phyloP scores from a whole-genome alignment of 2,113 vertebrate genomes.

The Genyomyrus donnyi region DNA sequence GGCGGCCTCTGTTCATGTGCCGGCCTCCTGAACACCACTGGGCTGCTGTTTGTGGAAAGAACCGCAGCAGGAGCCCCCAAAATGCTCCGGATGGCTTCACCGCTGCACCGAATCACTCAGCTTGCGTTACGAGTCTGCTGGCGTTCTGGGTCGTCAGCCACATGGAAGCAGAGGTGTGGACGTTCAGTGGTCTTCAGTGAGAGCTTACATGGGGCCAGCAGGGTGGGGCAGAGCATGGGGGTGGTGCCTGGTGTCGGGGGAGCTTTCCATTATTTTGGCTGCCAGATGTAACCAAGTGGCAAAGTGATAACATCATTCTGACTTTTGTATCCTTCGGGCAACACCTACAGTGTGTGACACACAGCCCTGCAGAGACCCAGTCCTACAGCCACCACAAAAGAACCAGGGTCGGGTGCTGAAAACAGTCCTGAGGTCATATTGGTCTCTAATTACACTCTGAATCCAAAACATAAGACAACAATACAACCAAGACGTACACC shows the following conservation, averaged over 20 bases:
- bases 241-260: no score
- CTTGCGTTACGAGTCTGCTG: not conserved
- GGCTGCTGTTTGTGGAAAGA: not conserved
- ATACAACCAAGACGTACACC: not conserved
- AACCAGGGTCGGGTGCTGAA: not conserved
- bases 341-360: not conserved
- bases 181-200: not conserved
- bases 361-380: not conserved
- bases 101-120: not conserved
- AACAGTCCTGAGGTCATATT: not conserved
- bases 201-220: not conserved
- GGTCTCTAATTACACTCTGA: not conserved
- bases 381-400: not conserved
- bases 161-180: not conserved
- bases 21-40: not conserved
- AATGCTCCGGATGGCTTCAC: not conserved
- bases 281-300: not conserved
- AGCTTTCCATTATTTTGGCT: not conserved
- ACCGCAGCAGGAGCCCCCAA: not conserved
- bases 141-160: not conserved
- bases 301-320: not conserved
- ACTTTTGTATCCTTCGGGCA: not conserved
- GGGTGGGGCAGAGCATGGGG: not conserved
- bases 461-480: not conserved
- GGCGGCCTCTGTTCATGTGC: not conserved